phyloP scores from a whole-genome alignment of 2,113 vertebrate species.

The Scytalopus superciliaris region DNA sequence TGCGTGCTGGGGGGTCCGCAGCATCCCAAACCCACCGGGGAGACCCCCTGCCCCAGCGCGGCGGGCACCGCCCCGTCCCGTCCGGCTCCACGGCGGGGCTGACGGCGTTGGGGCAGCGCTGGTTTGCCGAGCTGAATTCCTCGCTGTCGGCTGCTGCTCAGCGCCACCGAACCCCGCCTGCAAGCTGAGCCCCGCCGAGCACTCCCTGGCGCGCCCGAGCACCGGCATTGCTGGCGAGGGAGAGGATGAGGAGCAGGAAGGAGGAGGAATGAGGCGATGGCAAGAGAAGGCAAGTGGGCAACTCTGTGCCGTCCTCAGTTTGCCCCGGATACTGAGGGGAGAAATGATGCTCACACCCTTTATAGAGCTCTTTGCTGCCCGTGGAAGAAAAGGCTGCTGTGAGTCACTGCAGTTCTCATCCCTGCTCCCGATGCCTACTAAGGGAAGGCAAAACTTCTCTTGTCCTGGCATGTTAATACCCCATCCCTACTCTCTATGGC shows the following conservation, averaged over 20 bases:
- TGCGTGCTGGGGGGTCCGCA: rapidly evolving
- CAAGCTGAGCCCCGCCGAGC: neutral
- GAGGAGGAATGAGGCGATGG: neutral
- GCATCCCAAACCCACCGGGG: neutral
- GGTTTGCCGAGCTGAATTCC: neutral
- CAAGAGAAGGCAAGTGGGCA: rapidly evolving
- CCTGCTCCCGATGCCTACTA: neutral
- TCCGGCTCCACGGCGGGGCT: neutral
- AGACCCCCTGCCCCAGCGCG: neutral
- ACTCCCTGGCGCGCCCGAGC: neutral
- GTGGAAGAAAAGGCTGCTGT: neutral
- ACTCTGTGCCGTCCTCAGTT: neutral
- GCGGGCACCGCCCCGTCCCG: neutral
- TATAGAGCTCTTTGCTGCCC: neutral
- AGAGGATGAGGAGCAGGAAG: neutral
- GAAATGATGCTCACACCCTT: rapidly evolving
- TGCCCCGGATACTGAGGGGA: neutral
- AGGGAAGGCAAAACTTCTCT: neutral
- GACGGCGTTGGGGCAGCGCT: neutral
- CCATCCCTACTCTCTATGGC: neutral
- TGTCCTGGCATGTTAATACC: neutral
- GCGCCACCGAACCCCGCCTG: neutral
- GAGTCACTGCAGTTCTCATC: neutral
- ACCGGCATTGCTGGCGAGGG: neutral
- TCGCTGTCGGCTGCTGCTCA: neutral